Evolutionary conservation across 1,140 invertebrate species (phyloP).

Genomic region (Cydia strobilella): DNA sequence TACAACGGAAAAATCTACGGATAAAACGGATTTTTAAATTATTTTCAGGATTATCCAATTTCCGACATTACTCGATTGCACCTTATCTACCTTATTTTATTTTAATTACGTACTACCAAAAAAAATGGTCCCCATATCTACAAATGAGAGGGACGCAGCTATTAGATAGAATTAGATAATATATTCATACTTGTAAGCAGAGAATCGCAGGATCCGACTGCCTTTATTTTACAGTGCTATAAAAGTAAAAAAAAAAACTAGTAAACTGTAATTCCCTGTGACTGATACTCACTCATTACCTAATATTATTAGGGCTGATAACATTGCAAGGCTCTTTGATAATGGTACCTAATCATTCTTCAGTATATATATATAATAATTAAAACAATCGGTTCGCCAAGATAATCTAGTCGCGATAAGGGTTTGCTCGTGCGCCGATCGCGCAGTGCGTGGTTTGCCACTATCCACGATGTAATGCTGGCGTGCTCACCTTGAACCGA

Average conservation of each 20-base stretch:
- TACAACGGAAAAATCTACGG: too few species aligned
- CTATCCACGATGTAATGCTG: conserved; percentile 31
- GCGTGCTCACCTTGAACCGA: conserved; percentile 12
- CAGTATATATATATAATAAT: conserved; percentile 72
- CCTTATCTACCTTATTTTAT: too few species aligned
- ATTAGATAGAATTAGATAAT: too few species aligned
- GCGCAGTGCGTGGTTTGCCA: conserved; percentile 51
- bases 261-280: conserved; percentile 36
- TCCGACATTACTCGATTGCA: too few species aligned
- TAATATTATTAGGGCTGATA: conserved; percentile 66
- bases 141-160: too few species aligned
- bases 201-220: too few species aligned
- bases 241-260: neutral
- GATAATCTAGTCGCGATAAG: conserved; percentile 75
- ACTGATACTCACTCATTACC: conserved; percentile 57
- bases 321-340: conserved; percentile 71
- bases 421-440: conserved; percentile 53
- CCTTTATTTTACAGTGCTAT: neutral
- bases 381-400: conserved; percentile 74
- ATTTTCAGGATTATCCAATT: too few species aligned
- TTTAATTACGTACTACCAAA: too few species aligned
- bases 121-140: too few species aligned
- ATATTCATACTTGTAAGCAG: too few species aligned
- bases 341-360: conserved; percentile 64
- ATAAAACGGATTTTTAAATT: too few species aligned